Evolutionary conservation across 2,113 vertebrate species (phyloP).

Genomic region (Ornithorhynchus anatinus): DNA sequence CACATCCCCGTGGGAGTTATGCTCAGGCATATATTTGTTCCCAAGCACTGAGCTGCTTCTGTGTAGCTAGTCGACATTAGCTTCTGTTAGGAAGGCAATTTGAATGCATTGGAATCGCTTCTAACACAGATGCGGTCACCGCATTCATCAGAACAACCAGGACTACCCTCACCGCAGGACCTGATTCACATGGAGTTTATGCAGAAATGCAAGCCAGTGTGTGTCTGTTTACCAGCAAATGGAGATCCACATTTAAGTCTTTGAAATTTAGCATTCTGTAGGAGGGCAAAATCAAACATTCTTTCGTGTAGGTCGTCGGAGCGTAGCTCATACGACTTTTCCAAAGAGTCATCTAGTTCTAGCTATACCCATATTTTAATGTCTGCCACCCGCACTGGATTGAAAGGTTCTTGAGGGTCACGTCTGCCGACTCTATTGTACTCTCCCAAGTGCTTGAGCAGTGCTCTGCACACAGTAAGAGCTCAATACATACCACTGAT

Average conservation of each 20-base stretch:
- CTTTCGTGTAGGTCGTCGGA: too few relatives aligned
- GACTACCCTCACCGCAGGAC: constrained; percentile 7
- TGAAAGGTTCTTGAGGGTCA: too few relatives aligned
- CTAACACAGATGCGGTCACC: neutral
- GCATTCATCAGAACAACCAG: constrained; percentile 12
- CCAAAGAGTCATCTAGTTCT: too few relatives aligned
- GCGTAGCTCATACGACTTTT: too few relatives aligned
- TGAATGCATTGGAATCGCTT: constrained; percentile 28
- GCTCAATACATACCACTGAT: too few relatives aligned
- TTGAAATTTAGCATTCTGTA: neutral
- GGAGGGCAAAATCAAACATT: neutral
- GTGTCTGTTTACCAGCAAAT: constrained; percentile 7
- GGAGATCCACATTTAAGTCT: neutral
- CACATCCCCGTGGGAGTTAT: neutral
- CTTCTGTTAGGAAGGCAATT: constrained; percentile 26
- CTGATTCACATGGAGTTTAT: constrained; percentile 1
- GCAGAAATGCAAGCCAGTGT: neutral
- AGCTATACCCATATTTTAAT: too few relatives aligned
- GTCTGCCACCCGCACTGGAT: too few relatives aligned
- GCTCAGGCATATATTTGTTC: constrained; percentile 9
- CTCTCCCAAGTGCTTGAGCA: too few relatives aligned
- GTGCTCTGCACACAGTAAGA: too few relatives aligned
- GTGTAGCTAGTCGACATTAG: constrained; percentile 1
- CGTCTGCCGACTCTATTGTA: too few relatives aligned
- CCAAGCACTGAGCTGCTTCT: neutral